phyloP scores from a whole-genome alignment of 2,113 vertebrate genomes.

The Cynoglossus semilaevis region DNA sequence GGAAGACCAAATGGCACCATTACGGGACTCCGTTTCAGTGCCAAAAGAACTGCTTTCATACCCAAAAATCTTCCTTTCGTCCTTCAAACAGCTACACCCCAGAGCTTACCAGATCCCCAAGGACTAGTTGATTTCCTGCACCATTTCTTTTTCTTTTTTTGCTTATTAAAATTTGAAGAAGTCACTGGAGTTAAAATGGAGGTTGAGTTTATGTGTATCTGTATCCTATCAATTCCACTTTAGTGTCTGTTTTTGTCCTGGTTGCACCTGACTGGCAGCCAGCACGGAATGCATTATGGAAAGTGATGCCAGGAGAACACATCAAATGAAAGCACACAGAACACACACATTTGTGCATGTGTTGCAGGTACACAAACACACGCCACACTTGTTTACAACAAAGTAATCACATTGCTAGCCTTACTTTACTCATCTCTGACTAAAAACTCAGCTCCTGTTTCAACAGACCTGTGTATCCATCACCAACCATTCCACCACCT shows the following conservation, averaged over 20 bases:
- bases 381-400: not conserved
- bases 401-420: not conserved
- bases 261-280: no score
- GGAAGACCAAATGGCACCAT: constrained; percentile 49
- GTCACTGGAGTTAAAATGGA: no score
- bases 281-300: not conserved
- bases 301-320: not conserved
- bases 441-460: constrained; percentile 20
- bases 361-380: not conserved
- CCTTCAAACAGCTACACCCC: constrained; percentile 1
- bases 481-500: constrained; percentile 30
- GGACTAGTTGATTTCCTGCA: not conserved
- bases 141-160: not conserved
- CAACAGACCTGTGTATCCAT: constrained; percentile 33
- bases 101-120: not conserved
- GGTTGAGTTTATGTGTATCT: no score
- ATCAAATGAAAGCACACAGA: not conserved
- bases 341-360: not conserved
- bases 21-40: constrained; percentile 23
- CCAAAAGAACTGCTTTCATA: constrained; percentile 41
- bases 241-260: no score
- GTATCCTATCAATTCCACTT: constrained; percentile 3
- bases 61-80: not conserved
- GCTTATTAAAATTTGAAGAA: no score
- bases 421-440: constrained; percentile 7